These are phyloP conservation scores for Varanus salvator DNA, from an alignment of 2,113 vertebrate species.

Conservation along the genomic window DNA sequence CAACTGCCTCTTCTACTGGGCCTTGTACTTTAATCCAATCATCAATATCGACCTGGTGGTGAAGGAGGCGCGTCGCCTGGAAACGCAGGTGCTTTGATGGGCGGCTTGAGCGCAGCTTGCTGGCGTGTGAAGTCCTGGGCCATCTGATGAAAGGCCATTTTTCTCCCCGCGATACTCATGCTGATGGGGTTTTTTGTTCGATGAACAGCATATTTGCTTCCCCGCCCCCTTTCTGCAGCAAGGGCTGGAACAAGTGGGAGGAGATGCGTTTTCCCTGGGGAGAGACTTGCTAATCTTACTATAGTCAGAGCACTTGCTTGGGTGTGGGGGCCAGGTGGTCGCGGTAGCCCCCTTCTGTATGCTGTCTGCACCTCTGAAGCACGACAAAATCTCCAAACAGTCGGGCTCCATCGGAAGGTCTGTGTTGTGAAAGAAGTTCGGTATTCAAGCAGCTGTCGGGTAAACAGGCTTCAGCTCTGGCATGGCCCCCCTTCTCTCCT, in stretches of 20 bases:
- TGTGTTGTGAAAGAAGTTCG: no score
- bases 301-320: background rate
- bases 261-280: background rate
- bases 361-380: no score
- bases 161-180: constrained; percentile 37
- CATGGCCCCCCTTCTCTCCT: no score
- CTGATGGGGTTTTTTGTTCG: constrained; percentile 38
- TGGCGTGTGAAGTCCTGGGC: background rate
- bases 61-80: constrained; percentile 86
- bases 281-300: background rate
- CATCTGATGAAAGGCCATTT: background rate
- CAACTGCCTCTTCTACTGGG: constrained; percentile 96
- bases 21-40: constrained; percentile 92
- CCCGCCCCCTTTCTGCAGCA: constrained; percentile 13
- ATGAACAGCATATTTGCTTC: constrained; percentile 29
- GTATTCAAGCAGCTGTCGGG: background rate
- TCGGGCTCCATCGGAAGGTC: background rate
- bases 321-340: background rate
- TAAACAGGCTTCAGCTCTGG: background rate
- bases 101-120: background rate
- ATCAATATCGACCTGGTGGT: constrained; percentile 93
- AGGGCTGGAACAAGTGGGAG: no score
- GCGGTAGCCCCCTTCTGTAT: no score
- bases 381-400: no score
- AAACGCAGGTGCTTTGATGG: constrained; percentile 82